Conservation (phyloP, 1,140 invertebrate species). For the Meloidogyne chitwoodi region DNA sequence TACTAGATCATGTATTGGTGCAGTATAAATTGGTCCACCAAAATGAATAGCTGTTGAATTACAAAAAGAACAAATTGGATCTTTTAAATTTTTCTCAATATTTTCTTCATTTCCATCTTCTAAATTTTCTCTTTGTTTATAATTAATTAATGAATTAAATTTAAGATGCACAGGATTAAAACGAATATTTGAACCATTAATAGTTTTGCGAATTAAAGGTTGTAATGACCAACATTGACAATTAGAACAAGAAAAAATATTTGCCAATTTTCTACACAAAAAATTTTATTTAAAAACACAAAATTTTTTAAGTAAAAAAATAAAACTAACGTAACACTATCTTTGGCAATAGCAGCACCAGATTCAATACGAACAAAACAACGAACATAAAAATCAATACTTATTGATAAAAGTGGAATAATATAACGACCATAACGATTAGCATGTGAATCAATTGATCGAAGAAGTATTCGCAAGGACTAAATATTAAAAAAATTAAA, state of each 20-base stretch:
- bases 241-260: conserved; percentile 47
- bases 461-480: conserved; percentile 84
- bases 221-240: conserved; percentile 46
- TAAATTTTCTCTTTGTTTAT: background rate
- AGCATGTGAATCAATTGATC: conserved; percentile 82
- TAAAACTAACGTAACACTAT: conserved; percentile 69
- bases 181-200: conserved; percentile 25
- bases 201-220: conserved; percentile 44
- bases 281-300: conserved; percentile 16
- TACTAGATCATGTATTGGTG: conserved; percentile 72
- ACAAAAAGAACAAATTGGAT: conserved; percentile 48
- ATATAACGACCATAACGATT: conserved; percentile 88
- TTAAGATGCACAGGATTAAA: conserved; percentile 32
- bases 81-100: background rate
- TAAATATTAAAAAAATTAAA: conserved; percentile 52
- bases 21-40: conserved; percentile 89
- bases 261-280: conserved; percentile 51
- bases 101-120: background rate
- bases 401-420: conserved; percentile 80
- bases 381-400: conserved; percentile 92
- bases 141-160: conserved; percentile 5
- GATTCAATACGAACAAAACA: conserved; percentile 82
- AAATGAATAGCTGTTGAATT: conserved; percentile 64
- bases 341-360: conserved; percentile 77
- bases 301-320: conserved; percentile 7